Evolutionary conservation across 2,888 invertebrate species (phyloP).

Genomic region (Allophyes oxyacanthae): DNA sequence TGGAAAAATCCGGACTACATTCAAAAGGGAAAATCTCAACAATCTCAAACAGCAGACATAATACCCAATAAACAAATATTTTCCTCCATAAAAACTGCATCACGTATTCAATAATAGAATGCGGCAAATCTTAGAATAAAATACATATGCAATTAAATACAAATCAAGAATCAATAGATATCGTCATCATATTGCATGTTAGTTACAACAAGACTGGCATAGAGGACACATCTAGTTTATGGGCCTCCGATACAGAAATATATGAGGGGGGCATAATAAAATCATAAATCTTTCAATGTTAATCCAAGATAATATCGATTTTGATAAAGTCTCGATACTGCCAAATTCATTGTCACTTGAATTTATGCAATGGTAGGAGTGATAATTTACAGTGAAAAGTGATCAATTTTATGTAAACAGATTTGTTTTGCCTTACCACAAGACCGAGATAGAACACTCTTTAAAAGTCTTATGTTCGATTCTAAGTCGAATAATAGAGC

Average conservation of each 20-base stretch:
- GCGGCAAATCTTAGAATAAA: slow-evolving; percentile 18
- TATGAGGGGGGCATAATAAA: slow-evolving; percentile 31
- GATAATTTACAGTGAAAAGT: slow-evolving; percentile 21
- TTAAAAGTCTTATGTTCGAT: too few species aligned
- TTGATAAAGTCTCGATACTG: slow-evolving; percentile 38
- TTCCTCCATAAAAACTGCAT: not conserved
- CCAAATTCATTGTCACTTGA: slow-evolving; percentile 28
- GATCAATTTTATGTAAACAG: too few species aligned
- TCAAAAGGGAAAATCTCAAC: too few species aligned
- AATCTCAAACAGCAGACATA: too few species aligned
- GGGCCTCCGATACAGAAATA: slow-evolving; percentile 7
- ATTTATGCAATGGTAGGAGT: slow-evolving; percentile 20
- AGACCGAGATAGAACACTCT: too few species aligned
- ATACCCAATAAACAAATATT: not conserved
- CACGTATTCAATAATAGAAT: slow-evolving; percentile 11
- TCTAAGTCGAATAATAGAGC: too few species aligned
- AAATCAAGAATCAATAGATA: slow-evolving; percentile 40
- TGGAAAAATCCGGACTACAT: too few species aligned
- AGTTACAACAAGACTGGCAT: slow-evolving; percentile 24
- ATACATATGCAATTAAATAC: slow-evolving; percentile 43
- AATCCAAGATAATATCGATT: slow-evolving; percentile 48
- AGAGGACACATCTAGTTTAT: slow-evolving; percentile 13
- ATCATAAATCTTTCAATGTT: slow-evolving; percentile 34
- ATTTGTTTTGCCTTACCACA: too few species aligned
- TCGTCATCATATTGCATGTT: slow-evolving; percentile 10